phyloP scores from a whole-genome alignment of 2,797 vertebrate genomes.

The Gymnothorax javanicus region DNA sequence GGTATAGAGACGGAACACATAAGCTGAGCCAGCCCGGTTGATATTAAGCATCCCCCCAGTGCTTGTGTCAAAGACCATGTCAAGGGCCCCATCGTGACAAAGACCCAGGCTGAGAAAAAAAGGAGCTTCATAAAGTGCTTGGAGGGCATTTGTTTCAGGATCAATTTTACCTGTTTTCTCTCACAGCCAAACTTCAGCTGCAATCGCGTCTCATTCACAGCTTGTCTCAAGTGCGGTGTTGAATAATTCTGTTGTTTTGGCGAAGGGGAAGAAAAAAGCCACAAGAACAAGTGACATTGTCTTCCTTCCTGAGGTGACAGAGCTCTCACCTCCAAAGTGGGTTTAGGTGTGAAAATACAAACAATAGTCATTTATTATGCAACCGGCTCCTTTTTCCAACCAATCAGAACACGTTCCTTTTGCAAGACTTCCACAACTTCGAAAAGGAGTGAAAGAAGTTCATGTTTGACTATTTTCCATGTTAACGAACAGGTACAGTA shows the following conservation, averaged over 20 bases:
- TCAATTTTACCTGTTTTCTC: conserved; percentile 28
- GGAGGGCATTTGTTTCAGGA: conserved; percentile 41
- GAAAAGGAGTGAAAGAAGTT: neutral
- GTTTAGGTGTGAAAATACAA: conserved; percentile 67
- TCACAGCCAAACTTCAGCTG: conserved; percentile 39
- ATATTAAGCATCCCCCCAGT: neutral
- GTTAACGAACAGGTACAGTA: neutral
- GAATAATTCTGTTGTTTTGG: conserved; percentile 42
- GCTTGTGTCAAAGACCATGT: neutral
- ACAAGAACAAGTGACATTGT: conserved; percentile 60
- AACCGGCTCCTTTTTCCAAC: conserved; percentile 33
- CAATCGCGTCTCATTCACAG: conserved; percentile 38
- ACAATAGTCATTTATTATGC: conserved; percentile 63
- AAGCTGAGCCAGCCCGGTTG: neutral
- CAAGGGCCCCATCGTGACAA: neutral
- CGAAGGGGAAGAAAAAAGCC: conserved; percentile 24
- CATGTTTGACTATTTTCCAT: neutral
- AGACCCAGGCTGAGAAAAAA: neutral
- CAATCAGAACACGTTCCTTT: neutral
- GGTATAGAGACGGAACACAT: no score
- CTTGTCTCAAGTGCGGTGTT: conserved; percentile 15
- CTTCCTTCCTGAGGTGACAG: conserved; percentile 66
- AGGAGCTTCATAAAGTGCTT: neutral
- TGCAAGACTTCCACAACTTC: neutral
- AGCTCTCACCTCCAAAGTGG: conserved; percentile 67